phyloP scores from a whole-genome alignment of 2,888 invertebrate genomes.

The Xylophagus ater region DNA sequence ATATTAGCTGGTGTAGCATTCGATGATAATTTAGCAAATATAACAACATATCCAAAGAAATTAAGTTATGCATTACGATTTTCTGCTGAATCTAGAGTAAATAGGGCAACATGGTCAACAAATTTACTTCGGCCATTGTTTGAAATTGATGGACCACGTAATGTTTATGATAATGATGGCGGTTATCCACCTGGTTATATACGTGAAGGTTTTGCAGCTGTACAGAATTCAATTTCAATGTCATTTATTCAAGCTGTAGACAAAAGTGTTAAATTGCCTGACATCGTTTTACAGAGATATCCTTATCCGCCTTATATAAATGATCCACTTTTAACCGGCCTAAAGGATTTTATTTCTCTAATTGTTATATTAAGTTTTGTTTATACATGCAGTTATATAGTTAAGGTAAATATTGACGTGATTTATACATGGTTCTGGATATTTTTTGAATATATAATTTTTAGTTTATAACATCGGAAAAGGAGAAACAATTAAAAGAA shows the following conservation, averaged over 20 bases:
- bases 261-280: slow-evolving; percentile 3
- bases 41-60: slow-evolving; percentile 27
- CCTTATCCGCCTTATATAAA: slow-evolving; percentile 56
- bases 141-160: slow-evolving; percentile 53
- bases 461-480: slow-evolving; percentile 26
- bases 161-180: slow-evolving; percentile 37
- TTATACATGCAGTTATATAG: slow-evolving; percentile 62
- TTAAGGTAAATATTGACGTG: slow-evolving; percentile 37
- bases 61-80: slow-evolving; percentile 45
- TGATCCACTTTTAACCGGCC: slow-evolving; percentile 51
- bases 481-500: slow-evolving; percentile 42
- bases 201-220: slow-evolving; percentile 50
- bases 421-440: background rate
- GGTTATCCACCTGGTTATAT: slow-evolving; percentile 40
- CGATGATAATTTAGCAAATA: slow-evolving; percentile 6
- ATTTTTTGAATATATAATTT: background rate
- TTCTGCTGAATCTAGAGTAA: slow-evolving; percentile 42
- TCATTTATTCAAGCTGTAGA: slow-evolving; percentile 27
- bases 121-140: slow-evolving; percentile 51
- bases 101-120: slow-evolving; percentile 46
- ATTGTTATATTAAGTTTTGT: slow-evolving; percentile 67
- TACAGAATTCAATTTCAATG: slow-evolving; percentile 47
- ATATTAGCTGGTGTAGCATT: slow-evolving; percentile 16
- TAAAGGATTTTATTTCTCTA: slow-evolving; percentile 55
- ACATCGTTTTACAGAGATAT: slow-evolving; percentile 40